These are phyloP conservation scores for Carpatolechia fugitivella DNA, from an alignment of 2,888 invertebrate genomes.

Conservation along the genomic window DNA sequence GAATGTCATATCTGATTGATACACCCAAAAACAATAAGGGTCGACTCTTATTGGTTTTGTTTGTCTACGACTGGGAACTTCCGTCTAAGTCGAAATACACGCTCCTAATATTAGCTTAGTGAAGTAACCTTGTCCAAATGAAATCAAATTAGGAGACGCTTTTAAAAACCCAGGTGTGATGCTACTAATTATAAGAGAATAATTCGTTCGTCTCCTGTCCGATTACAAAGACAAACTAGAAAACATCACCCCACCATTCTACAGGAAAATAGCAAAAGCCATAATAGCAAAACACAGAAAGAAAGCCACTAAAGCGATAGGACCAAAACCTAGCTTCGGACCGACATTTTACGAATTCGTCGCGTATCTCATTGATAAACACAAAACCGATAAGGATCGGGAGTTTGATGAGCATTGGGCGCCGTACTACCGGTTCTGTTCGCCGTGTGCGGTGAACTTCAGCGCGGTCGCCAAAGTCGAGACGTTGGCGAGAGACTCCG, in stretches of 20 bases:
- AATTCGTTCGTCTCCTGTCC: conserved; percentile 84
- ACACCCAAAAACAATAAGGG: no score
- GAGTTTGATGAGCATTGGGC: conserved; percentile 83
- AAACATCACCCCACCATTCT: conserved; percentile 83
- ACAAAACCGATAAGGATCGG: conserved; percentile 64
- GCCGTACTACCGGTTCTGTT: conserved; percentile 81
- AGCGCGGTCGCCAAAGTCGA: conserved; percentile 83
- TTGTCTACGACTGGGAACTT: conserved; percentile 79
- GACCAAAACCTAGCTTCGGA: conserved; percentile 63
- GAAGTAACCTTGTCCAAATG: conserved; percentile 83
- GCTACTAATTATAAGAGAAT: conserved; percentile 84
- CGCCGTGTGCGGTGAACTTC: conserved; percentile 83
- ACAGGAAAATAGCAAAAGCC: conserved; percentile 82
- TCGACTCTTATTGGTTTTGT: no score
- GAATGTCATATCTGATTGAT: no score
- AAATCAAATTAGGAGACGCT: conserved; percentile 80
- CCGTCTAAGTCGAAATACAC: conserved; percentile 79
- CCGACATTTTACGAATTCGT: conserved; percentile 86
- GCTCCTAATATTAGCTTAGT: conserved; percentile 83
- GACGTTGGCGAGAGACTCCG: conserved; percentile 79
- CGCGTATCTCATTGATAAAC: conserved; percentile 81
- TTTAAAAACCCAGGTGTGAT: conserved; percentile 79
- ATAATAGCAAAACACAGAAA: conserved; percentile 82
- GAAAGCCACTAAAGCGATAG: conserved; percentile 47
- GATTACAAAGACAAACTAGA: conserved; percentile 88